Base-by-base conservation (phyloP, 1,140 invertebrate species). In the Ips typographus region DNA sequence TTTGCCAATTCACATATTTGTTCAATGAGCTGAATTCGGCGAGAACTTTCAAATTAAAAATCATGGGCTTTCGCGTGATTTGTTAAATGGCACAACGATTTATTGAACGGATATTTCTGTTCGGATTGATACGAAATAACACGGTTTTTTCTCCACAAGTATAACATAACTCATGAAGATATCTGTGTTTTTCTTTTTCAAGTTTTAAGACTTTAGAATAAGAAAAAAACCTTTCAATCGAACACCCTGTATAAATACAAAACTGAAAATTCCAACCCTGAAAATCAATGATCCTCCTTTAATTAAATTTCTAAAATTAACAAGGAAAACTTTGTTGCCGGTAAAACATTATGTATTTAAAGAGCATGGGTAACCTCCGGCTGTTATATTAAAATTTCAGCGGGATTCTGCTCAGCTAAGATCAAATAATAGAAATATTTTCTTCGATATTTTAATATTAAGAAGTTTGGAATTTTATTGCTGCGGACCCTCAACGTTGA, bases 1-100 rank as follows among this genome's bases (percentile, higher is more conserved):
- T 66, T 62, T 59, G 60, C 70, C 67, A 51, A 72, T 74, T 74
- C 71, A 72, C 71, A 72, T 74, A 71, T 73, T 73, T 73, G 72
- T 63, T 73, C 67, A 62, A 63, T 58, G 60, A 63, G 59, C 59
- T 57, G 49, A 38, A 63, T 63, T 62, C 52, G 49, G 60, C 37
- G 67, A 61, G 52, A 69, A 62, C 61, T 62, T 47, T 40, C 59
- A 57, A 69, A 69, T 69, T 69, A 62, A 69, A 69, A 69, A 62
- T 55, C 67, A 68, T 68, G 40, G 57, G n/a, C 22, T 56, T 56
- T 56, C 39, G 58, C n/a, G 53, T 7, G 53, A 56, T 36, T 56
- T 56, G 47, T 49, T 49, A 8, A 49, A 8, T 49, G 47, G 7
- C 47, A 49, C 22, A 56, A 37, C 53, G 53, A 56, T 38, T 56